These are phyloP conservation scores for Acarapis woodi DNA, from an alignment of 1,140 invertebrate genomes.

Conservation along the genomic window DNA sequence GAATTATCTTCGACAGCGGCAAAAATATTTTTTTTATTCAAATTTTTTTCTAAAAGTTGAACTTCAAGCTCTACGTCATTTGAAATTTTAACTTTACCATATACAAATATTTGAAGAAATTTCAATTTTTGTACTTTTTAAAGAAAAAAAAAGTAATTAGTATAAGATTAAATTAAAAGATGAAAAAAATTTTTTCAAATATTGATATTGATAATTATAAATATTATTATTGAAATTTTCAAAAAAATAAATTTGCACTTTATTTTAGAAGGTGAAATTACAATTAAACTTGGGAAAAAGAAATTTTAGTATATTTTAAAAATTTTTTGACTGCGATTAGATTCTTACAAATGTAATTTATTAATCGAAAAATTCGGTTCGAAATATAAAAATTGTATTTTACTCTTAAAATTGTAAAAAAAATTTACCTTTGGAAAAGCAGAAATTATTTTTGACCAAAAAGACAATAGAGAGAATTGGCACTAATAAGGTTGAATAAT, in stretches of 20 bases:
- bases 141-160: neutral
- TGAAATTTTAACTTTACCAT: constrained; percentile 7
- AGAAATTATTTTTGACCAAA: constrained; percentile 46
- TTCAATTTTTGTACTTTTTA: neutral
- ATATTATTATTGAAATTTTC: neutral
- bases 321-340: no score
- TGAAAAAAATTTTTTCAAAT: neutral
- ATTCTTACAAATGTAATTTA: no score
- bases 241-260: no score
- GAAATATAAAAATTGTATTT: no score
- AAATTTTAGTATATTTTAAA: no score
- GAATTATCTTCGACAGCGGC: neutral
- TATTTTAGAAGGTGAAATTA: no score
- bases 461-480: constrained; percentile 55
- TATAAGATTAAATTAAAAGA: neutral
- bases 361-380: no score
- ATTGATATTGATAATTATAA: neutral
- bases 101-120: constrained; percentile 9
- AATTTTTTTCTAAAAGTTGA: neutral
- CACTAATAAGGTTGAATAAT: constrained; percentile 60
- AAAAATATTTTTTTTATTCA: neutral
- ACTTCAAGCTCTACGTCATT: neutral
- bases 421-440: constrained; percentile 42
- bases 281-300: no score
- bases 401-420: no score